Evolutionary conservation across 2,888 invertebrate species (phyloP), one percentile per base, ranked within the genome.

Genomic region (Autographa gamma): DNA sequence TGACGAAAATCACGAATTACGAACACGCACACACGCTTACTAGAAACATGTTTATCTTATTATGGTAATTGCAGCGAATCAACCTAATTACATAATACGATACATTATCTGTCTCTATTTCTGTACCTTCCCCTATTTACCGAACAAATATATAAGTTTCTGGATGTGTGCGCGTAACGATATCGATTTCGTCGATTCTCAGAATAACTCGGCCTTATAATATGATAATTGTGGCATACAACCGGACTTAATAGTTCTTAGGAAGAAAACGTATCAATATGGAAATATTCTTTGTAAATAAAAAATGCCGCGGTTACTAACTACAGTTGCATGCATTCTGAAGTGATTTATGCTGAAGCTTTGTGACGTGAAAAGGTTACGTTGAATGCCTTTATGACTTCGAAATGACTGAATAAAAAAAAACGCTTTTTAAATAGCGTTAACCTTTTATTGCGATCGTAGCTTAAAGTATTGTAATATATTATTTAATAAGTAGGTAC

Each of bases 131-230:
- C 16, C 43, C 16, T 52, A 25, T 79, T 62, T 56, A 63, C 41
- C 58, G 65, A 48, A 61, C 64, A 68, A 63, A 41, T 48, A 16
- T 54, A 25, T 63, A 66, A 41, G n/a, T 64, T 56, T 5, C 18
- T 54, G 61, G 9, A 38, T 66, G 48, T 66, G 9, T 38, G 34
- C 41, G 48, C 34, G 59, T 25, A 52, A 25, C 31, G 62, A 8
- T 59, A 70, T 73, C 64, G 81, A 82, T 80, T 70, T 43, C n/a
- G 62, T 48, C 14, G 7, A 43, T 80, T 81, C 82, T 72, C 13
- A 11, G 75, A 75, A 79, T 64, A 41, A 69, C 25, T 9, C 60
- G 48, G 64, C 16, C 48, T 41, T 64, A 66, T 67, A 25, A 25
- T n/a, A 63, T 25, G 34, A 60, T 71, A 78, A 63, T 69, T 65